Conservation (phyloP, 2,797 vertebrate genomes). For the Artibeus jamaicensis region DNA sequence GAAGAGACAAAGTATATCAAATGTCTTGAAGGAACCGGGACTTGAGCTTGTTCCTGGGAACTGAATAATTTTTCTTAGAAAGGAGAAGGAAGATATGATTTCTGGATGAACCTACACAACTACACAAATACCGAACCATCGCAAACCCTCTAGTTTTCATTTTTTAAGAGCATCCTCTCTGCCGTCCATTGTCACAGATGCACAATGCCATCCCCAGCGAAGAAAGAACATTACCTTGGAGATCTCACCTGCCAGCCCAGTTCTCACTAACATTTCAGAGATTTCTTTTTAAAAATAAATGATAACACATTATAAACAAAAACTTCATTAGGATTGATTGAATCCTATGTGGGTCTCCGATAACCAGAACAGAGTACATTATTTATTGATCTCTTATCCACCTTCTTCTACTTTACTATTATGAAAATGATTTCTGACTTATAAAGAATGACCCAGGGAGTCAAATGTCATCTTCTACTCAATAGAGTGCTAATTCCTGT, state of each 20-base stretch:
- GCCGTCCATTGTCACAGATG: background rate
- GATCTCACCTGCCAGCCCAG: rapidly evolving
- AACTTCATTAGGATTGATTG: conserved; percentile 79
- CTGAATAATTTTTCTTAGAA: background rate
- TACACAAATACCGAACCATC: background rate
- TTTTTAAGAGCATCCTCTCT: background rate
- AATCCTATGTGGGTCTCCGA: conserved; percentile 74
- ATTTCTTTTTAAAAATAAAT: conserved; percentile 38
- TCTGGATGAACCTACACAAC: background rate
- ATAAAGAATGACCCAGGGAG: conserved; percentile 78
- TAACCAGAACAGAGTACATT: conserved; percentile 77
- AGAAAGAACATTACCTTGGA: background rate
- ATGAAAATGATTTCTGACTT: conserved; percentile 83
- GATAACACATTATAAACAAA: conserved; percentile 61
- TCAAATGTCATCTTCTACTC: conserved; percentile 82
- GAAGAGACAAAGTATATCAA: conserved; percentile 64
- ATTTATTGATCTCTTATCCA: conserved; percentile 79
- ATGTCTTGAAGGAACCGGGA: background rate
- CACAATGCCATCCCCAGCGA: background rate
- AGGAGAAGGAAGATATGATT: background rate
- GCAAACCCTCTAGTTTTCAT: background rate
- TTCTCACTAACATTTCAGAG: conserved; percentile 13
- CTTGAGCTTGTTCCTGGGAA: conserved; percentile 29
- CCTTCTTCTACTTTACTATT: conserved; percentile 75
- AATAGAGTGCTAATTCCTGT: conserved; percentile 78